Percentiles rank a stretch among this genome's conserved stretches.
Evolutionary conservation across 2,888 invertebrate species (phyloP).

Genomic region (Cataglyphis albicans): DNA sequence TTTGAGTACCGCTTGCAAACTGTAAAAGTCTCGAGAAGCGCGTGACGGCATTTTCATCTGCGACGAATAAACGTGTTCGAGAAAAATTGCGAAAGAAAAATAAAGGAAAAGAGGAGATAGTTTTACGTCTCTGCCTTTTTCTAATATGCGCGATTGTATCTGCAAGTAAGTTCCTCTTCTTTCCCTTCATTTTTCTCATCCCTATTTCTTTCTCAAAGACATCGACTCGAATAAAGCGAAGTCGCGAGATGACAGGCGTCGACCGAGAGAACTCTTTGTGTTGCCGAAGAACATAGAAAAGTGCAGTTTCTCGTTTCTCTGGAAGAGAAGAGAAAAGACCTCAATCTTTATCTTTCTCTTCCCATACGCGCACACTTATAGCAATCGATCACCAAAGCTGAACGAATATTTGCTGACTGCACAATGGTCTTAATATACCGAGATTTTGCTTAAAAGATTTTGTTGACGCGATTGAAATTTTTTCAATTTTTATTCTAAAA

Average conservation of each 20-base stretch:
- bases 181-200: neutral
- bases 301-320: neutral
- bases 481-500: neutral
- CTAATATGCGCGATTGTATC: neutral
- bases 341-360: slow-evolving; percentile 5
- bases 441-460: neutral
- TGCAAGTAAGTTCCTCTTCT: neutral
- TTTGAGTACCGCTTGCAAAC: neutral
- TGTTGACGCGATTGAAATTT: neutral
- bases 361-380: neutral
- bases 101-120: neutral
- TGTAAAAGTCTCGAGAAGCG: neutral
- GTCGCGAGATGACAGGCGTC: slow-evolving; percentile 8
- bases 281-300: slow-evolving; percentile 12
- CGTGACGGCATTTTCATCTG: neutral
- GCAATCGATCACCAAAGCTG: slow-evolving; percentile 21
- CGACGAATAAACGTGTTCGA: neutral
- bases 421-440: slow-evolving; percentile 29
- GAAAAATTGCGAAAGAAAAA: slow-evolving; percentile 5
- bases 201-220: slow-evolving; percentile 8
- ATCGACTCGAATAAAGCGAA: slow-evolving; percentile 30
- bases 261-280: slow-evolving; percentile 1
- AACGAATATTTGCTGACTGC: neutral
- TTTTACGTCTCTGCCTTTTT: neutral
- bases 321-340: neutral